These are phyloP conservation scores for Drosophila flavopinicola DNA, from an alignment of 2,888 invertebrate species.

Conservation along the genomic window DNA sequence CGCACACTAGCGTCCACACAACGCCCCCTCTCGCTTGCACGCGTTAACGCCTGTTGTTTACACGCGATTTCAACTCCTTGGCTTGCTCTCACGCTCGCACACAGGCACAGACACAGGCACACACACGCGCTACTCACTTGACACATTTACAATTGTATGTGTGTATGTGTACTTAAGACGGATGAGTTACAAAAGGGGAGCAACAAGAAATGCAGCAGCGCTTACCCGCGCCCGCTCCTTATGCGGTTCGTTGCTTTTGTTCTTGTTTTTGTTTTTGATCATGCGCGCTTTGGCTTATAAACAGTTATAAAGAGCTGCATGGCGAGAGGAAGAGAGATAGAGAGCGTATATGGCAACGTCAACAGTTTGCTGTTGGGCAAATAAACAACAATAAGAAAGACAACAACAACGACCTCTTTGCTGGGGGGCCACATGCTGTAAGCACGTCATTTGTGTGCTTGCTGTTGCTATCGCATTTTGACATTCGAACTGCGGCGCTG, in stretches of 20 bases:
- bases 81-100: slow-evolving; percentile 37
- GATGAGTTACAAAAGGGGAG: slow-evolving; percentile 41
- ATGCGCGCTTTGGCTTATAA: slow-evolving; percentile 65
- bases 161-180: slow-evolving; percentile 6
- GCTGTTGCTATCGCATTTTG: slow-evolving; percentile 70
- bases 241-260: slow-evolving; percentile 40
- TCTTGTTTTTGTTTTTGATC: slow-evolving; percentile 56
- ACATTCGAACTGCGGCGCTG: slow-evolving; percentile 43
- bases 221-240: slow-evolving; percentile 18
- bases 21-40: slow-evolving; percentile 36
- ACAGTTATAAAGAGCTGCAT: slow-evolving; percentile 64
- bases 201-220: slow-evolving; percentile 40
- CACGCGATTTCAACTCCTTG: slow-evolving; percentile 61
- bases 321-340: slow-evolving; percentile 18
- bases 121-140: slow-evolving; percentile 38
- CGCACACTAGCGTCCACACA: slow-evolving; percentile 3
- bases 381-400: slow-evolving; percentile 56
- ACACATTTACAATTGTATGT: slow-evolving; percentile 55
- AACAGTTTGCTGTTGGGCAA: slow-evolving; percentile 66
- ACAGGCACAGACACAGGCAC: slow-evolving; percentile 2
- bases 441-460: slow-evolving; percentile 66
- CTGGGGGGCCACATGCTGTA: slow-evolving; percentile 61
- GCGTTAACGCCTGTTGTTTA: slow-evolving; percentile 14
- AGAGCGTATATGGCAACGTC: slow-evolving; percentile 65
- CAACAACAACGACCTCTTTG: slow-evolving; percentile 45